A percentile compares a stretch with the other conserved stretches of the same genome.
These are phyloP conservation scores for Conchocele bisecta DNA, from an alignment of 2,888 invertebrate species.

Conservation along the genomic window DNA sequence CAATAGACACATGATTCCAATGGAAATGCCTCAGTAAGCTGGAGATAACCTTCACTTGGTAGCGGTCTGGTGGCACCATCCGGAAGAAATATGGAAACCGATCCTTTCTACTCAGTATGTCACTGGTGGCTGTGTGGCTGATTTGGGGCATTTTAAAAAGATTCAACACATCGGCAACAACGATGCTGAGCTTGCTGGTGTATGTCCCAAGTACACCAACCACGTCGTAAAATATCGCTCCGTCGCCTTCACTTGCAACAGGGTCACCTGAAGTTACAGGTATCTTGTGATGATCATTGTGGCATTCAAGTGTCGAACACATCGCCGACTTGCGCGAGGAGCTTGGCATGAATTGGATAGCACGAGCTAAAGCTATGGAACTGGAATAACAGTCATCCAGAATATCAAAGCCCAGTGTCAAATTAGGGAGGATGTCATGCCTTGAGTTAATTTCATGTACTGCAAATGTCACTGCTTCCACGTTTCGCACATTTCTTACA, in stretches of 20 bases:
- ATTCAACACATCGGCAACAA: conserved; percentile 72
- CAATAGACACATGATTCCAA: conserved; percentile 91
- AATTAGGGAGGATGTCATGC: conserved; percentile 53
- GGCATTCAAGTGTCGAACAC: too few species aligned
- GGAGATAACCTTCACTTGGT: conserved; percentile 72
- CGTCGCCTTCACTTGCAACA: too few species aligned
- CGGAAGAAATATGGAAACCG: conserved; percentile 76
- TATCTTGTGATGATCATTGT: too few species aligned
- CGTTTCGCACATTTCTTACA: conserved; percentile 52
- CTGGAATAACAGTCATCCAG: conserved; percentile 66
- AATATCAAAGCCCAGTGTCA: conserved; percentile 63
- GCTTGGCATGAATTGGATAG: conserved; percentile 68
- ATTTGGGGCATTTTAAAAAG: conserved; percentile 73
- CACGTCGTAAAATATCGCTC: conserved; percentile 67
- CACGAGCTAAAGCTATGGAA: conserved; percentile 62
- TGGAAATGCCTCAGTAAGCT: conserved; percentile 82
- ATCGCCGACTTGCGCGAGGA: too few species aligned
- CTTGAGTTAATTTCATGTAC: conserved; percentile 62
- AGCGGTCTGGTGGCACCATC: conserved; percentile 75
- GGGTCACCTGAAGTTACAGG: too few species aligned
- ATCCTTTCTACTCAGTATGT: conserved; percentile 73
- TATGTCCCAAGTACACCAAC: conserved; percentile 75
- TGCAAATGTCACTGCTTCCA: conserved; percentile 64
- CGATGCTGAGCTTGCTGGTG: conserved; percentile 71
- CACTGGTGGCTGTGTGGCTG: conserved; percentile 73